Base-by-base conservation (phyloP, 2,797 vertebrate genomes). In the Aythya fuligula region DNA sequence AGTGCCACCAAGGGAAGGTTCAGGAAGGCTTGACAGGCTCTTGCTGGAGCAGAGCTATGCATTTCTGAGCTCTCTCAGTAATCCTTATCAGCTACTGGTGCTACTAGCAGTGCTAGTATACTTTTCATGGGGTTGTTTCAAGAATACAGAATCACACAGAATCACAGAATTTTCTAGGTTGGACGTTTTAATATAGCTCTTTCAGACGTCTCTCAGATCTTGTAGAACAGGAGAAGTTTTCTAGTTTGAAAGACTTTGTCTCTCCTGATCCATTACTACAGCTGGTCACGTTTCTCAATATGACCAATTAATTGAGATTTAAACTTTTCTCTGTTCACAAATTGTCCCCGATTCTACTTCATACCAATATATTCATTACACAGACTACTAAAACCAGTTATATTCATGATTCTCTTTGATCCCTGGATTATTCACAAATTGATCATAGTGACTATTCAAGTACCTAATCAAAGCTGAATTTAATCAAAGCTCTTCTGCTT, bases 391-490 rank as follows among this genome's bases (percentile, higher is more conserved):
- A n/a, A 18, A 92, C 16, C 41, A 72, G 65, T 70, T 45, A 9
- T 65, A 69, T 81, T 86, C 4, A 5, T 25, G 60, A 75, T 69
- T 80, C 34, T 65, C 22, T 95, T 80, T 95, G 72, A 84, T 85
- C 58, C 30, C 34, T 81, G 54, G 58, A 64, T 96, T 95, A 75
- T 70, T 91, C 79, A 70, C 66, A 73, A 85, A 54, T 89, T 88
- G 75, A 92, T 93, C 76, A 81, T 12, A 90, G 60, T 0, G 0
- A 64, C 58, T 87, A 30, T 86, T 90, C 76, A 73, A 81, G 73
- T 74, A 43, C 38, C 85, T 95, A 87, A 90, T 95, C 92, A 97
- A 93, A 95, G 86, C 53, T 61, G 64, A 41, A 88, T 86, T 89
- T 89, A 92, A 92, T 85, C 56, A 90, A 87, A 90, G 51, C 27